Conservation (phyloP, 2,888 invertebrate genomes). For the Fabriciana adippe region DNA sequence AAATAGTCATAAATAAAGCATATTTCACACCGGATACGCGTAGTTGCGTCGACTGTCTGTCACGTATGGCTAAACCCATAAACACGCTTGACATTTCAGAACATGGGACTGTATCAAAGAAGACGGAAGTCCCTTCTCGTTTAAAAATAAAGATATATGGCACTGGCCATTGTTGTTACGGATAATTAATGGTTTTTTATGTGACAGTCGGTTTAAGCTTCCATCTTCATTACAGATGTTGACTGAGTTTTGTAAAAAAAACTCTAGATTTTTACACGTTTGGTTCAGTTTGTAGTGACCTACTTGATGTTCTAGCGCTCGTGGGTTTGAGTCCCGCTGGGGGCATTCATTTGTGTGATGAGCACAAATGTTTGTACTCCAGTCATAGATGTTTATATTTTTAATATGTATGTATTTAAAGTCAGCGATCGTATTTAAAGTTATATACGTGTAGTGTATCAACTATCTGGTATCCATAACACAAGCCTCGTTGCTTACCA, state of each 20-base stretch:
- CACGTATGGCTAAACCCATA: conserved; percentile 40
- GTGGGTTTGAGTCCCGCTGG: no score
- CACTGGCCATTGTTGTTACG: conserved; percentile 32
- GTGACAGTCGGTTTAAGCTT: neutral
- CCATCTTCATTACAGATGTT: neutral
- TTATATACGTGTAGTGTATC: no score
- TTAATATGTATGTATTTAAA: no score
- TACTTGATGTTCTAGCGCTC: no score
- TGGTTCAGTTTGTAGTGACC: no score
- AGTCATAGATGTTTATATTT: no score
- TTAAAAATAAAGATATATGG: conserved; percentile 41
- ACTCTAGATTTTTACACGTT: neutral
- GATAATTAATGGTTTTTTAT: conserved; percentile 30
- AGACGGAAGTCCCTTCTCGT: conserved; percentile 40
- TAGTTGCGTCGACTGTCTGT: conserved; percentile 49
- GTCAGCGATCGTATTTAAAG: no score
- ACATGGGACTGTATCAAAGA: conserved; percentile 37
- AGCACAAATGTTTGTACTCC: no score
- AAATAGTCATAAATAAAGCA: conserved; percentile 59
- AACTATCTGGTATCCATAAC: no score
- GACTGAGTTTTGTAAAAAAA: neutral
- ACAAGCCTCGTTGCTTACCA: no score
- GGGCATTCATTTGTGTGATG: no score
- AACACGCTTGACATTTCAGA: conserved; percentile 38
- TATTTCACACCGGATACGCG: conserved; percentile 55